Evolutionary conservation across 2,888 invertebrate species (phyloP), one percentile per base, ranked within the genome.

Genomic region (Volucella zonaria): DNA sequence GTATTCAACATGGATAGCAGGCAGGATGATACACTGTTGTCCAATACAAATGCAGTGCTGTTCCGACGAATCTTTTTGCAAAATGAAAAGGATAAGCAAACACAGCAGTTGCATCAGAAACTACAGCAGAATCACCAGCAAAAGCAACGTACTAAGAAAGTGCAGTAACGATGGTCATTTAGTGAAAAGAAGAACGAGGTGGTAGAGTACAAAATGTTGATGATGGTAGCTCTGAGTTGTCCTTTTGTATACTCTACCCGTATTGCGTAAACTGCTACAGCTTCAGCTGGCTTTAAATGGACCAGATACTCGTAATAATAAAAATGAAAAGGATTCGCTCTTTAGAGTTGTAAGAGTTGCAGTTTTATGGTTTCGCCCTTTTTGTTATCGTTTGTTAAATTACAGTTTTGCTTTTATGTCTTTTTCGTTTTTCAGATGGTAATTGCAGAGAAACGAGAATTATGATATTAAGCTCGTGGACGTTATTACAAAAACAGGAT

Each of bases 31-130:
- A 78, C 71, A 31, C 61, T 42, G 54, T 75, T 71, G 56, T 52
- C 79, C 62, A 86, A 83, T 70, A 87, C 86, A 68, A 89, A 90
- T 88, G 88, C 91, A 23, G 82, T 90, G 31, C 87, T 91, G 3
- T 91, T 91, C 73, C 90, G 89, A 61, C 89, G 91, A 14, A 91
- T 91, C 87, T 66, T 89, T 58, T 75, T 87, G 11, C 87, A 88
- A 54, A 89, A 89, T 8, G 87, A 87, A 38, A 56, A 66, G 49
- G 76, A 68, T 42, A 85, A 73, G 62, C 75, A 76, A 56, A 54
- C 61, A 43, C 82, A 73, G 12, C 73, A 59, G 42, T 18, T 52
- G 64, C 78, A 70, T 43, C 68, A 61, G 79, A 76, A 67, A 54
- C 52, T 23, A 11, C 66, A 75, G 43, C 54, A 71, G 66, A 71